These are phyloP conservation scores for Drosophila takahashii DNA, from an alignment of 1,140 invertebrate species.

Conservation along the genomic window DNA sequence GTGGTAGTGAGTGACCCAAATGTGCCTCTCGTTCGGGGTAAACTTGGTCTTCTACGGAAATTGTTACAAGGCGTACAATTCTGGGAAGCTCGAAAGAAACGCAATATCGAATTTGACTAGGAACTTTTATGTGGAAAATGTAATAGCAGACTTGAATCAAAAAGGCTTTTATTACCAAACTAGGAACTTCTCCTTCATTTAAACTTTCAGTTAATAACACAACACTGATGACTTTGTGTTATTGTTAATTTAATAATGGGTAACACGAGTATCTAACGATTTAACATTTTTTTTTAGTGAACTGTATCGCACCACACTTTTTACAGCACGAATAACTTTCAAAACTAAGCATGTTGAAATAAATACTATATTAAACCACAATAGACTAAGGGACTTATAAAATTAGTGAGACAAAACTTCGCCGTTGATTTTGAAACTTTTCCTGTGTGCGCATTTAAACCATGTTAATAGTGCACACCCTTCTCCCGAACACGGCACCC, in stretches of 20 bases:
- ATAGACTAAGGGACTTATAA: neutral
- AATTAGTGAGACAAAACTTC: conserved; percentile 18
- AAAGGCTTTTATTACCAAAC: neutral
- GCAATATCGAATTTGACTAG: neutral
- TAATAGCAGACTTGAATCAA: neutral
- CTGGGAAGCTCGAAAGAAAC: neutral
- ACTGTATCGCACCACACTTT: neutral
- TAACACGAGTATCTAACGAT: neutral
- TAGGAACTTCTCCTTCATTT: too few species aligned
- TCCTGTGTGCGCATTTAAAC: conserved; percentile 8
- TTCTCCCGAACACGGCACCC: neutral
- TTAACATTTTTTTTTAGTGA: too few species aligned
- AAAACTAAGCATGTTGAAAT: neutral
- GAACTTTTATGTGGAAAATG: too few species aligned
- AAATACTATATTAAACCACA: conserved; percentile 10
- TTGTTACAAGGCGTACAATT: neutral
- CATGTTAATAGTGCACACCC: conserved; percentile 37
- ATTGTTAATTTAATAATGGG: too few species aligned
- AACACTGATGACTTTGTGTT: too few species aligned
- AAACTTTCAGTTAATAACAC: too few species aligned
- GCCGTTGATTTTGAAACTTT: conserved; percentile 2
- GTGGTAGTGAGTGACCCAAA: conserved; percentile 38
- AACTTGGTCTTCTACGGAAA: neutral
- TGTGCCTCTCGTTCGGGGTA: conserved; percentile 13
- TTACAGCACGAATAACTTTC: neutral